These are phyloP conservation scores for Zaprionus nigranus DNA, from an alignment of 1,140 invertebrate genomes.

Conservation along the genomic window DNA sequence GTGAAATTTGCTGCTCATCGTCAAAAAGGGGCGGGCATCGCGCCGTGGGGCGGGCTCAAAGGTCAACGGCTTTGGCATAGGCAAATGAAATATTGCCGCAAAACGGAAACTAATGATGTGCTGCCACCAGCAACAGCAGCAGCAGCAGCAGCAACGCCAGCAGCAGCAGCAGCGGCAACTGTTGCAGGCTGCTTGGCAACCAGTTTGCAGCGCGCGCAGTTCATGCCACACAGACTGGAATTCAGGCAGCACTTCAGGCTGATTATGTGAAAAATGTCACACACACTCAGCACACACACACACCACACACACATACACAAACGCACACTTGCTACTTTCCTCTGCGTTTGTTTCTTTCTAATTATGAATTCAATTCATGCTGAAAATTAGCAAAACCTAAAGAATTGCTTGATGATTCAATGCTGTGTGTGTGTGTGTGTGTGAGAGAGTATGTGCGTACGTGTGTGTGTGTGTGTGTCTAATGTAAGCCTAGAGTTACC, in stretches of 20 bases:
- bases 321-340: constrained; percentile 13
- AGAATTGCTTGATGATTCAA: constrained; percentile 51
- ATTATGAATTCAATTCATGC: constrained; percentile 77
- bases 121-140: constrained; percentile 40
- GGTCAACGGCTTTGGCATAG: constrained; percentile 77
- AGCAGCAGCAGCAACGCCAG: constrained; percentile 16
- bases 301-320: background rate
- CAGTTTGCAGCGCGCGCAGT: constrained; percentile 28
- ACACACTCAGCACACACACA: constrained; percentile 49
- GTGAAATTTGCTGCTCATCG: constrained; percentile 59
- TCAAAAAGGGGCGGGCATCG: constrained; percentile 8
- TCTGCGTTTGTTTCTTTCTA: constrained; percentile 52
- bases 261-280: constrained; percentile 83
- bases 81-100: constrained; percentile 83
- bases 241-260: constrained; percentile 68
- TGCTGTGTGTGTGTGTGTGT: constrained; percentile 7
- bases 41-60: constrained; percentile 26
- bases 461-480: background rate
- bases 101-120: constrained; percentile 84
- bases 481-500: background rate
- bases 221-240: constrained; percentile 66
- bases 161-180: constrained; percentile 11
- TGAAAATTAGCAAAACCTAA: constrained; percentile 69
- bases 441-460: constrained; percentile 5
- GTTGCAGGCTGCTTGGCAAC: constrained; percentile 18